phyloP scores from a whole-genome alignment of 2,888 invertebrate species.

The Netelia fuscicornis region DNA sequence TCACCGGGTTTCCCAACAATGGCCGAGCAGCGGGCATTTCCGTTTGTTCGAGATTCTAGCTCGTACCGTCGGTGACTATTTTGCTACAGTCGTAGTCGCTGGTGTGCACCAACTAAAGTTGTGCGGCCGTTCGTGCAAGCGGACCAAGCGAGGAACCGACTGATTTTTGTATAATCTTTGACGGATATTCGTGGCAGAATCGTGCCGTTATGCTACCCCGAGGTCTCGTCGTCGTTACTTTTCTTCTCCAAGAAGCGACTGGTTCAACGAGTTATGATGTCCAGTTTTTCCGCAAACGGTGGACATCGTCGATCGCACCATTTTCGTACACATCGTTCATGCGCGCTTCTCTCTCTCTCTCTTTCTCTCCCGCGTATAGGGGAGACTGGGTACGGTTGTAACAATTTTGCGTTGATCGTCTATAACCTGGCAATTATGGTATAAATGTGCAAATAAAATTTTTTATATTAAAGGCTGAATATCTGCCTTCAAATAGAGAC shows the following conservation, averaged over 20 bases:
- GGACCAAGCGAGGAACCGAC: background rate
- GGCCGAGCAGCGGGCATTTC: conserved; percentile 43
- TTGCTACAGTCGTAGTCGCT: conserved; percentile 20
- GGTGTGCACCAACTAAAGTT: background rate
- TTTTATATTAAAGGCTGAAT: too few species aligned
- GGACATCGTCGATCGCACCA: conserved; percentile 70
- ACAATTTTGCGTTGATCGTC: too few species aligned
- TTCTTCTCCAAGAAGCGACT: conserved; percentile 59
- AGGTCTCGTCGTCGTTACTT: conserved; percentile 52
- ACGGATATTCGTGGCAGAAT: background rate
- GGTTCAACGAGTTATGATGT: conserved; percentile 71
- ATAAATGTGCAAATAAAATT: too few species aligned
- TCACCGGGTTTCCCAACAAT: conserved; percentile 63
- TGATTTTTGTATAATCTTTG: background rate
- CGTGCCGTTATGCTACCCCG: background rate
- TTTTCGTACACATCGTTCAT: conserved; percentile 70
- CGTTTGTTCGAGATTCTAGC: conserved; percentile 49
- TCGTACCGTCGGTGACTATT: background rate
- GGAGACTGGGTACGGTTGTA: too few species aligned
- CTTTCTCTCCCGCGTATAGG: background rate
- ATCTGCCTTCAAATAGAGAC: too few species aligned
- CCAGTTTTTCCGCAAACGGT: conserved; percentile 75
- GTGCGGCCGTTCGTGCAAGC: background rate
- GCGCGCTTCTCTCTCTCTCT: background rate
- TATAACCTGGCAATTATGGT: too few species aligned